Base-by-base conservation (phyloP, 1,140 invertebrate species). In the Mamestra configurata region DNA sequence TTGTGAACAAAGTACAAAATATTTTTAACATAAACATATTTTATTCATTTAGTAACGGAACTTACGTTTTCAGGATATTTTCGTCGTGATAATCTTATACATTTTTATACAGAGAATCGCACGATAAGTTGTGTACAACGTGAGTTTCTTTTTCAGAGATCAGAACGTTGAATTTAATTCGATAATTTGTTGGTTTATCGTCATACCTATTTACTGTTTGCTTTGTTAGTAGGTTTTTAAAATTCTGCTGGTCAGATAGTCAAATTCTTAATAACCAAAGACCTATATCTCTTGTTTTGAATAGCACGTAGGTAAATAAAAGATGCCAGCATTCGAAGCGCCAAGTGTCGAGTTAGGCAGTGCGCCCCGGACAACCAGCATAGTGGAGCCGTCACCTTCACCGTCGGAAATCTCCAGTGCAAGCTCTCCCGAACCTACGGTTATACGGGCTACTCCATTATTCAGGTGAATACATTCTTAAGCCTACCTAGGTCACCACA, bases 361-460 rank as follows among this genome's bases (percentile, higher is more conserved):
- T 31, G 93, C 84, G n/a, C 92, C 93, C 1, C 84, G 82, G 57
- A 91, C 90, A 20, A 89, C 89, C 0, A 92, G 84, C 70, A 77
- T 92, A 20, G 27, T 31, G 27, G 81, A 84, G 22, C 80, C 87
- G 4, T 94, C 93, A 4, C 91, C 92, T 4, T 92, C 93, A 22
- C 88, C 90, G 0, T 94, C 93, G 1, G 93, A 94, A 84, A 86
- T 93, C 55, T 95, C 93, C n/a, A 93, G 89, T 73, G 85, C 92
- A 18, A 94, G 93, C 79, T 93, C 93, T 4, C 86, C 91, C 5
- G 93, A 95, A 84, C 92, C 91, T 15, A 89, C 87, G 31, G 89
- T 85, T 73, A 61, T 95, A 68, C 87, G 88, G 55, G 84, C 88
- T 18, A 90, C 93, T 31, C 91, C 92, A 0, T 84, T 95, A 20